Evolutionary conservation across 1,140 invertebrate genomes (phyloP).

Genomic region (Leptinotarsa defecta): DNA sequence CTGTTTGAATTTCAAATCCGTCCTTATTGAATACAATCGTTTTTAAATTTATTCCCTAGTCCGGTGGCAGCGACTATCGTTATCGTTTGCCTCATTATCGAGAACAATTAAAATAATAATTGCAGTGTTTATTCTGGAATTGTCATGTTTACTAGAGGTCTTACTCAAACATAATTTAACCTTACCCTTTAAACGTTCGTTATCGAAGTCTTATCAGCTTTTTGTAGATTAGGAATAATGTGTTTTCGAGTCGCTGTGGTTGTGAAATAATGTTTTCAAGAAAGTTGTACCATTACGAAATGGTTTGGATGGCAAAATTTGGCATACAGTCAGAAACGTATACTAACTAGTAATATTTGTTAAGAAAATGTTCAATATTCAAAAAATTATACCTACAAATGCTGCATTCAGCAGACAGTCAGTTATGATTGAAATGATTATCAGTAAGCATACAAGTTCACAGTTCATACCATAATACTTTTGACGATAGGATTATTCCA

Average conservation of each 20-base stretch:
- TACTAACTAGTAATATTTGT: no score
- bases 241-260: not conserved
- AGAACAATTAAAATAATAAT: slow-evolving; percentile 5
- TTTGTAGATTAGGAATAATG: not conserved
- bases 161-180: slow-evolving; percentile 4
- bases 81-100: not conserved
- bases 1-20: not conserved
- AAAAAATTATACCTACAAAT: no score
- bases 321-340: no score
- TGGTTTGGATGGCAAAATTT: not conserved
- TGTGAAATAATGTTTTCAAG: not conserved
- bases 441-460: no score
- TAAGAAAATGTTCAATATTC: no score
- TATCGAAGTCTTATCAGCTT: not conserved
- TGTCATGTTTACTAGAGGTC: not conserved
- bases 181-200: not conserved
- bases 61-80: not conserved
- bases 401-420: no score
- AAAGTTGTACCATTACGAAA: not conserved
- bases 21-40: slow-evolving; percentile 2
- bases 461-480: no score
- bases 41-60: not conserved
- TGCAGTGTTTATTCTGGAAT: slow-evolving; percentile 1
- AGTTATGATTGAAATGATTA: no score
- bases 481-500: no score